Evolutionary conservation across 2,888 invertebrate species (phyloP), one percentile per base, ranked within the genome.

Genomic region (Acronicta alni): DNA sequence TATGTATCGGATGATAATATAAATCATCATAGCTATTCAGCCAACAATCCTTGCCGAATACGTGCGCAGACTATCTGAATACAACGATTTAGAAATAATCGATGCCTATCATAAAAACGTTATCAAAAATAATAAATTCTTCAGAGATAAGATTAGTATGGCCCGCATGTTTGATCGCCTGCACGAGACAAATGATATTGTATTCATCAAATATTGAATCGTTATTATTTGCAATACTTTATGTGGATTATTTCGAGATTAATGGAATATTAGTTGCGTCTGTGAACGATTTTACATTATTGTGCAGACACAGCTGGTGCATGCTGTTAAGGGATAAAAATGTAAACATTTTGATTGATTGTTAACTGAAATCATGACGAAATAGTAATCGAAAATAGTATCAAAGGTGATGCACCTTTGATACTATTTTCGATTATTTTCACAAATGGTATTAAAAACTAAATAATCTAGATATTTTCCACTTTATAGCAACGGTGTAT

Each of bases 61-160:
- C 51, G 51, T 51, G 51, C 41, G 14, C 15, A 41, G 18, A 12
- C 20, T 32, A 9, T 42, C 14, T 35, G 18, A 26, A 41, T 0
- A 44, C 37, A 14, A 46, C 35, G 32, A 18, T 15, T 7, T 20
- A 20, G 8, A 15, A 45, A 18, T 46, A 46, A 46, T 47, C 14
- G 47, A 12, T 42, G 41, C 16, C 47, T n/a, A 42, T 35, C 32
- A 41, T 47, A 18, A 18, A 42, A 42, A 30, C 20, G 17, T 47
- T 47, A 55, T 55, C 55, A 43, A 23, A 47, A 47, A 26, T 23
- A 35, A 55, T 55, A 26, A 55, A 42, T 55, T 35, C 20, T 17
- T 30, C 16, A 18, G 14, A 23, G 55, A 55, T 55, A 35, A 47
- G 42, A 55, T 47, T n/a, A 55, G 9, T 26, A 23, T 9, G n/a